Percentiles rank a stretch among this genome's conserved stretches.
These are phyloP conservation scores for Scolopax mira DNA, from an alignment of 2,113 vertebrate genomes.

Conservation along the genomic window DNA sequence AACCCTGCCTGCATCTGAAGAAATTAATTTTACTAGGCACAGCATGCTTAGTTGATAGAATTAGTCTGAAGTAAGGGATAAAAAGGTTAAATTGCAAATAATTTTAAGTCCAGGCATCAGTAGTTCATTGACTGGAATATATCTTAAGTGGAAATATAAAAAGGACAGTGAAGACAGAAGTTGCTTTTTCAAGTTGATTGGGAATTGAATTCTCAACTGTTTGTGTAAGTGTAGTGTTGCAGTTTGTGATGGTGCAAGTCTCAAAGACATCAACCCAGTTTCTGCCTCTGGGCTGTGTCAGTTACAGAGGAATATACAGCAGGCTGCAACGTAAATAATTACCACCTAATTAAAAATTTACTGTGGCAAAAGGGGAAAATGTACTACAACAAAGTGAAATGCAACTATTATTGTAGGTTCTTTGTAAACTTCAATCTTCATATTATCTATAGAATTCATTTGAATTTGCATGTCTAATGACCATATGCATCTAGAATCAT, in stretches of 20 bases:
- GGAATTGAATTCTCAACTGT: background rate
- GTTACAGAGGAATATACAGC: background rate
- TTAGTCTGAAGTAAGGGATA: background rate
- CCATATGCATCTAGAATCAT: background rate
- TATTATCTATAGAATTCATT: background rate
- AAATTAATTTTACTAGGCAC: background rate
- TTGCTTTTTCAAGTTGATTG: background rate
- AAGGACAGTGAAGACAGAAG: background rate
- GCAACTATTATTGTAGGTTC: background rate
- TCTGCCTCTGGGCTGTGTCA: background rate
- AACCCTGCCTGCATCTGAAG: background rate
- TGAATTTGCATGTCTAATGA: background rate
- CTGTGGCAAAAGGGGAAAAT: background rate
- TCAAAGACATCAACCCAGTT: background rate
- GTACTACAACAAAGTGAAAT: background rate
- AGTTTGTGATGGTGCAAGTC: background rate
- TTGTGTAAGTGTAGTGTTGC: background rate
- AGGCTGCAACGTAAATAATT: background rate
- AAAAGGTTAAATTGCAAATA: background rate
- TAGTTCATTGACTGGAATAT: background rate
- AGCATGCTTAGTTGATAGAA: background rate
- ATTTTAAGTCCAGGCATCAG: background rate
- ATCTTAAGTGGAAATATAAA: background rate
- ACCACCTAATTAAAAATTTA: background rate
- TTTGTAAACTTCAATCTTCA: background rate